Evolutionary conservation across 53 echinoderm and acorn worm species (phyloP).

Genomic region (Patiria pectinifera): DNA sequence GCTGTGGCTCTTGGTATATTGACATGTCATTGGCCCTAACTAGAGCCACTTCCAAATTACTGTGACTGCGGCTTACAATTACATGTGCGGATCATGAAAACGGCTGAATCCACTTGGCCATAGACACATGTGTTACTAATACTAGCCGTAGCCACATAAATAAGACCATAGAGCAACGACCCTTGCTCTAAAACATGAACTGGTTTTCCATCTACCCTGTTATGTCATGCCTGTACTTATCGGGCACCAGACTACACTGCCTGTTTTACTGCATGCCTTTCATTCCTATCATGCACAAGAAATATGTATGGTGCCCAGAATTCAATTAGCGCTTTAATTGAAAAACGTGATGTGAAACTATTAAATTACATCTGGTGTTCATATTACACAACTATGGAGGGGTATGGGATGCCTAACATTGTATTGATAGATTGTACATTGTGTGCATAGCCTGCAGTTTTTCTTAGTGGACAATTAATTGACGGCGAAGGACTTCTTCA

Average conservation of each 20-base stretch:
- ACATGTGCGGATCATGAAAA: too few relatives aligned
- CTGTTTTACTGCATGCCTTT: too few relatives aligned
- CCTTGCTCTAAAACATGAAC: neutral
- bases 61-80: too few relatives aligned
- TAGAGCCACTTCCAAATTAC: too few relatives aligned
- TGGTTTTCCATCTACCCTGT: neutral
- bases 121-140: too few relatives aligned
- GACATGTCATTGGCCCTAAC: too few relatives aligned
- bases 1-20: too few relatives aligned
- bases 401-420: neutral
- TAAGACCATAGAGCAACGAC: neutral
- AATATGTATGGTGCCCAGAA: neutral
- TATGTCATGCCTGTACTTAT: too few relatives aligned
- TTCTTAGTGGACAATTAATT: neutral
- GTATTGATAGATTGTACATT: neutral
- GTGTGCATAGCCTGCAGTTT: neutral
- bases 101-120: too few relatives aligned
- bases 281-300: neutral
- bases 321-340: slow-evolving; percentile 8
- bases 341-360: neutral
- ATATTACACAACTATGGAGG: neutral
- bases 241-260: too few relatives aligned
- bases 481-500: neutral
- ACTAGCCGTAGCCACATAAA: too few relatives aligned
- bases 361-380: neutral